Evolutionary conservation across 2,113 vertebrate species (phyloP), one percentile per base, ranked within the genome.

Genomic region (Neomonachus schauinslandi): DNA sequence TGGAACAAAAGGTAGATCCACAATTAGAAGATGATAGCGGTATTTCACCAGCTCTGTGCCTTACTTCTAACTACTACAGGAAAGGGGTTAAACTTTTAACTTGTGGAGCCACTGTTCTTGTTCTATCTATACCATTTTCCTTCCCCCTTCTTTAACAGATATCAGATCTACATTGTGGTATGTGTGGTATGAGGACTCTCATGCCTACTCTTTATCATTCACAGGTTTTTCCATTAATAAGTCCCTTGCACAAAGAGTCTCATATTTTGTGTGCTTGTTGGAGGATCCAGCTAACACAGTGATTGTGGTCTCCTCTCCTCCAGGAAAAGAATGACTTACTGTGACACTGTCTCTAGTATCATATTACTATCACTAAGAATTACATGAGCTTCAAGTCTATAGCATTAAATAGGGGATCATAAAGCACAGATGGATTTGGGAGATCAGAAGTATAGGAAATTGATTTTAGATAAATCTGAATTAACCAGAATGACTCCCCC

Each of bases 391-490:
- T 18, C 1, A 24, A 39, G n/a, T 81, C 49, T 55, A 57, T n/a
- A 39, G 55, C 8, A 79, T 53, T 90, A 69, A 53, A 63, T 39
- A n/a, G 1, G 5, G 11, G 3, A n/a, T 31, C 12, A 51, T n/a
- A 69, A 95, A 74, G 9, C 80, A 49, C 7, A 49, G 24, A 69
- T 18, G 22, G 7, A 96, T 92, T 15, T 79, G 24, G 19, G 22
- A 79, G 24, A 42, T 51, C 3, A 51, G 21, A 69, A 91, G 7
- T 39, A 59, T 1, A 93, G 26, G 31, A 86, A 65, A 77, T 1
- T 63, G 8, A 65, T 51, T 82, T 89, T 90, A 94, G 18, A 65
- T 89, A 90, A 92, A 72, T 2, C 22, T 89, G 7, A 11, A 85
- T 81, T 81, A 71, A 69, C 16, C 11, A 82, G 28, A 85, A 92